A percentile compares a stretch with the other conserved stretches of the same genome.
Conservation (phyloP, 2,797 vertebrate genomes). For the Pogonophryne albipinna region DNA sequence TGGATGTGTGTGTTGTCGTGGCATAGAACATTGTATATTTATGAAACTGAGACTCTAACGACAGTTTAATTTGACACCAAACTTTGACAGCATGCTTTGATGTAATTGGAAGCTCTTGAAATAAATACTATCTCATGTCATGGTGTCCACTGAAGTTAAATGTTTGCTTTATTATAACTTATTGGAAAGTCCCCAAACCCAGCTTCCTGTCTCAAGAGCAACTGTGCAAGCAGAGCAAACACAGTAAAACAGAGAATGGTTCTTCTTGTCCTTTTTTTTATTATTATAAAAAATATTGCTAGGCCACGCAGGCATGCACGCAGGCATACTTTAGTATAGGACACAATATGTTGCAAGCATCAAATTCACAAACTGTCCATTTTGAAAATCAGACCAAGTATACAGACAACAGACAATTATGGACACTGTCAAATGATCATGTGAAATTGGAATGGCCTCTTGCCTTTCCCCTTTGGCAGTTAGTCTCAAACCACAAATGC, state of each 20-base stretch:
- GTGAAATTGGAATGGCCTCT: not conserved
- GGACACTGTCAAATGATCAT: not conserved
- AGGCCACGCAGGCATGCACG: slow-evolving; percentile 5
- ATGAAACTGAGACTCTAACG: slow-evolving; percentile 52
- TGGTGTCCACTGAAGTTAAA: slow-evolving; percentile 60
- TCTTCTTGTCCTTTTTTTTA: slow-evolving; percentile 32
- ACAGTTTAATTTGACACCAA: slow-evolving; percentile 56
- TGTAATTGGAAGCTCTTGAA: slow-evolving; percentile 74
- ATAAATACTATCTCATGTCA: slow-evolving; percentile 67
- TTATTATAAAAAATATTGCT: slow-evolving; percentile 39
- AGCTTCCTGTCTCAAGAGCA: slow-evolving; percentile 56
- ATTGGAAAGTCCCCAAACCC: slow-evolving; percentile 64
- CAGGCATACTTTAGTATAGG: not conserved
- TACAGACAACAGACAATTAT: too few species aligned
- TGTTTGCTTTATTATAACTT: slow-evolving; percentile 71
- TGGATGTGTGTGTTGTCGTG: slow-evolving; percentile 10
- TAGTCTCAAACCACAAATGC: slow-evolving; percentile 1
- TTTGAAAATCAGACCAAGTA: too few species aligned
- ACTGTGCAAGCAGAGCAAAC: slow-evolving; percentile 50
- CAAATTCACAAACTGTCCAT: not conserved
- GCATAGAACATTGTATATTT: slow-evolving; percentile 41
- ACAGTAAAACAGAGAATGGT: slow-evolving; percentile 34
- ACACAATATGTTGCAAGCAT: not conserved
- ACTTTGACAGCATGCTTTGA: slow-evolving; percentile 68
- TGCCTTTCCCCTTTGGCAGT: not conserved